Evolutionary conservation across 2,888 invertebrate species (phyloP), one percentile per base, ranked within the genome.

Genomic region (Eilema sororculum): DNA sequence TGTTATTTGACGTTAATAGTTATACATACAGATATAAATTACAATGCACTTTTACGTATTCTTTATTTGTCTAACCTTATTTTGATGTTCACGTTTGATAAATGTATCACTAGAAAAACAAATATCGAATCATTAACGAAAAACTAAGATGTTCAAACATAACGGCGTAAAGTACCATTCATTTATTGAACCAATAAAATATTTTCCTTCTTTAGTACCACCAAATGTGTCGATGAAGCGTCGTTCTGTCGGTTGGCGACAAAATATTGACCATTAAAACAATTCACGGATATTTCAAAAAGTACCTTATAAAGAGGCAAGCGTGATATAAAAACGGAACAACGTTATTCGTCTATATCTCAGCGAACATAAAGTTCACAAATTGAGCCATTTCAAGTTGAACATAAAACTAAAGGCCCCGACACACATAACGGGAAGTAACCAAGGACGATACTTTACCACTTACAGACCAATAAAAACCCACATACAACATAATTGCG

Each of bases 401-500:
- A 69, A 77, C 81, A 82, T 85, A 85, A 87, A 87, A 86, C 80
- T 84, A 81, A 87, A 83, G 83, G 78, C 79, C 68, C 72, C 69
- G 61, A 71, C 76, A 74, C 78, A 83, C 79, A 84, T 83, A 78
- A 83, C 79, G 13, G 56, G 57, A 62, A 70, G 65, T 76, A 69
- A 69, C 74, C 79, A 79, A 78, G 76, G 79, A 79, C 82, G 76
- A 79, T 82, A 81, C 82, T 84, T 79, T 67, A 66, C 79, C 81
- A 82, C 86, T 87, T 80, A 83, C 73, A 62, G 75, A 68, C 79
- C 76, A 86, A 86, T 87, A 86, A 87, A 86, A 83, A 75, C 65
- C 77, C 77, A 68, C 67, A 69, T 72, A 68, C 63, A 67, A 67
- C 78, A 78, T 78, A 78, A 81, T 82, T 83, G 79, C 63, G 71